Evolutionary conservation across 1,140 invertebrate genomes (phyloP).

Genomic region (Camponotus pennsylvanicus): DNA sequence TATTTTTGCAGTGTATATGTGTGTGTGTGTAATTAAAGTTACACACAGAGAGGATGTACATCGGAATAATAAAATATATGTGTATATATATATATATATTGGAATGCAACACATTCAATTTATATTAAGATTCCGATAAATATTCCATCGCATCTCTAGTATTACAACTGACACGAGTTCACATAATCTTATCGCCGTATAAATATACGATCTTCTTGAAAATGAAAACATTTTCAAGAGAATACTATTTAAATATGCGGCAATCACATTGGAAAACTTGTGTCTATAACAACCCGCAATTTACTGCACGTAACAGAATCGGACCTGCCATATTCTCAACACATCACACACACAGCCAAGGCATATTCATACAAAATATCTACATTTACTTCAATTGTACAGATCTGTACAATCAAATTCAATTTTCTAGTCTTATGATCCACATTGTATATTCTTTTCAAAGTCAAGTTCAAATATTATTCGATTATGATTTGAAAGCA

Average conservation of each 20-base stretch:
- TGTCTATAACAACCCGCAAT: slow-evolving; percentile 53
- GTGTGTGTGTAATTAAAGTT: slow-evolving; percentile 42
- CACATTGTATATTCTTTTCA: slow-evolving; percentile 3
- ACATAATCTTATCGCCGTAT: slow-evolving; percentile 55
- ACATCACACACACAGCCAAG: slow-evolving; percentile 21
- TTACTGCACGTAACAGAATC: slow-evolving; percentile 43
- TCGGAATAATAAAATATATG: slow-evolving; percentile 79
- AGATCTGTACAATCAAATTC: slow-evolving; percentile 30
- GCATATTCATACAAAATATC: slow-evolving; percentile 62
- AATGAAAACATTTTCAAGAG: slow-evolving; percentile 59
- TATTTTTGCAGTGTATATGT: slow-evolving; percentile 29
- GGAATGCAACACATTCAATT: slow-evolving; percentile 84
- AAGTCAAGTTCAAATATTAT: background rate
- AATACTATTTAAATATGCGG: slow-evolving; percentile 67
- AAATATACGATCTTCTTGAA: slow-evolving; percentile 47
- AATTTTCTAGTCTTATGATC: slow-evolving; percentile 12
- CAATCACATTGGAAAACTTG: slow-evolving; percentile 51
- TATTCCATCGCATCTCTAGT: slow-evolving; percentile 67
- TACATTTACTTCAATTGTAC: slow-evolving; percentile 23
- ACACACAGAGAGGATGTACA: slow-evolving; percentile 63
- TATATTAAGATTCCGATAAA: slow-evolving; percentile 81
- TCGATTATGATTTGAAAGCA: slow-evolving; percentile 12
- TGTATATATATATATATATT: slow-evolving; percentile 69
- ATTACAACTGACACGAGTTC: slow-evolving; percentile 52
- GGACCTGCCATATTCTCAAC: slow-evolving; percentile 51